Conservation (phyloP, 2,797 vertebrate species). For the Pelodytes ibericus region DNA sequence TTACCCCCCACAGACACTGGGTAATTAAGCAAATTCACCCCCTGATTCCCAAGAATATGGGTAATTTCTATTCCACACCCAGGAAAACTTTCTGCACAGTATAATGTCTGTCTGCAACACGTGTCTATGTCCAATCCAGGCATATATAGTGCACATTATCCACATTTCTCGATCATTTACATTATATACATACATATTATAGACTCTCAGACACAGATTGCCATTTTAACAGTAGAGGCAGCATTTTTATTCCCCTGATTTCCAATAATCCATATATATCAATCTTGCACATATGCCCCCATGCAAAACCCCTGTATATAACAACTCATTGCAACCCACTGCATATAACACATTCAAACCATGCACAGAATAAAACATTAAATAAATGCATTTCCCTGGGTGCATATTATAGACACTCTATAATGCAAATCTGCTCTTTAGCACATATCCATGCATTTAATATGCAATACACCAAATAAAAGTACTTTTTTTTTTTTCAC, state of each 20-base stretch:
- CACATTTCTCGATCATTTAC: no score
- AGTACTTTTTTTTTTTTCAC: no score
- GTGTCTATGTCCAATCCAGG: background rate
- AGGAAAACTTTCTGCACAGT: slow-evolving; percentile 5
- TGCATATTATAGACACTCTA: no score
- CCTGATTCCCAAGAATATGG: background rate
- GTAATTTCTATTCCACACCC: slow-evolving; percentile 7
- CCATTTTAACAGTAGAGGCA: no score
- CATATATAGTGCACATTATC: background rate
- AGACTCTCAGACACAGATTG: background rate
- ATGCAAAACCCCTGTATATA: no score
- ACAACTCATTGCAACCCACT: no score
- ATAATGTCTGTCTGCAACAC: slow-evolving; percentile 27
- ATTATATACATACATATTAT: background rate
- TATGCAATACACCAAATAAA: background rate
- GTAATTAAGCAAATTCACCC: no score
- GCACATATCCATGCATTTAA: background rate
- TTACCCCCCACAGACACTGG: background rate
- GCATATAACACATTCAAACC: background rate
- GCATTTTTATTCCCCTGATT: no score
- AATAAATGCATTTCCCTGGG: no score
- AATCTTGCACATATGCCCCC: no score
- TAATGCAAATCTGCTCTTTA: no score
- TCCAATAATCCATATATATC: no score
- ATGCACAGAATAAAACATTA: background rate